phyloP scores from a whole-genome alignment of 2,797 vertebrate genomes.

The Tamandua tetradactyla region DNA sequence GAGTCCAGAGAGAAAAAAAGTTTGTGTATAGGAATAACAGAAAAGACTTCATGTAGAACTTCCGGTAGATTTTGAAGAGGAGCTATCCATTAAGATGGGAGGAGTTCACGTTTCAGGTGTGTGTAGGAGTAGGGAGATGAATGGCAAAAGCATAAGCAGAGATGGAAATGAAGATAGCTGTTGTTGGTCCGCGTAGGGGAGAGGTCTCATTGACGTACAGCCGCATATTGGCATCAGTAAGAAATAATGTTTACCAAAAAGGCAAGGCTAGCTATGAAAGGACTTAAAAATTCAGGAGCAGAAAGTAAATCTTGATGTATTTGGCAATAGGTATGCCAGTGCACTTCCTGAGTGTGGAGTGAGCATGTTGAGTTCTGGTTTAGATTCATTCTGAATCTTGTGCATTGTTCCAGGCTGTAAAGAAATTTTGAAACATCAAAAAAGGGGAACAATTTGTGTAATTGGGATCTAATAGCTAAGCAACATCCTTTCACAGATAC shows the following conservation, averaged over 20 bases:
- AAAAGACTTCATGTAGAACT: not conserved
- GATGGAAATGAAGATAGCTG: not conserved
- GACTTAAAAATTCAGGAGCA: not conserved
- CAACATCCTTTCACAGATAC: not conserved
- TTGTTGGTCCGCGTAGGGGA: too few relatives aligned
- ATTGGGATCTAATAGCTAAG: not conserved
- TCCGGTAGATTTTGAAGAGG: not conserved
- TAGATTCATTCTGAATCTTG: not conserved
- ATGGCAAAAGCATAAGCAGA: not conserved
- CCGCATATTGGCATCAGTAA: not conserved
- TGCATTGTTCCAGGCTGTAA: not conserved
- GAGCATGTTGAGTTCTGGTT: not conserved
- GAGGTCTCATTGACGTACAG: not conserved
- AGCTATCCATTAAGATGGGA: not conserved
- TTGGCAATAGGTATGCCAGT: not conserved
- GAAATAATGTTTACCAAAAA: not conserved
- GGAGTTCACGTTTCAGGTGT: not conserved
- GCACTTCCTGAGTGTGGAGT: not conserved
- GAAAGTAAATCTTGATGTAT: not conserved
- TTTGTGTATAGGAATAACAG: not conserved
- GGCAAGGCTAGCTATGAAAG: not conserved
- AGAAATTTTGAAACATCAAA: not conserved
- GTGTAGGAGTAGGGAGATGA: accelerated
- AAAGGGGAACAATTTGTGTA: not conserved
- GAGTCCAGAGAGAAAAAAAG: not conserved